Conservation (phyloP, 2,113 vertebrate genomes). For the Hippocampus comes region DNA sequence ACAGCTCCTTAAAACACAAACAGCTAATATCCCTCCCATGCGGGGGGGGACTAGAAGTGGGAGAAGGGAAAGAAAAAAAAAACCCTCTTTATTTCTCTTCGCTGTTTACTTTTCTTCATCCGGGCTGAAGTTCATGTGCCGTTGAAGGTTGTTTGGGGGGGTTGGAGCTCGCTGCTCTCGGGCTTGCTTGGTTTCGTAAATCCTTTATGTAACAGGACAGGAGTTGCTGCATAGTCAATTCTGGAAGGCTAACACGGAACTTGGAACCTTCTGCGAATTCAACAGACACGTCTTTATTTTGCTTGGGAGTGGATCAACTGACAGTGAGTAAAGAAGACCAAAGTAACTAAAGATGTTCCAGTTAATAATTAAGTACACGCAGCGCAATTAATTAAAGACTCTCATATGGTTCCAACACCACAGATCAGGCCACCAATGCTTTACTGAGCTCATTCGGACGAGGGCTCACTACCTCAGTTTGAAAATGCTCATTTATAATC, state of each 20-base stretch:
- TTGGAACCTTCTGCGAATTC: slow-evolving; percentile 14
- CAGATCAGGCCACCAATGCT: slow-evolving; percentile 18
- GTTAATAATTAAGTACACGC: slow-evolving; percentile 48
- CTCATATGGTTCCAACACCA: slow-evolving; percentile 35
- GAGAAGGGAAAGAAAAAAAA: slow-evolving; percentile 40
- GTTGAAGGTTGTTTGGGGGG: slow-evolving; percentile 61
- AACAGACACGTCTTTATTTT: slow-evolving; percentile 21
- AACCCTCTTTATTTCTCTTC: slow-evolving; percentile 58
- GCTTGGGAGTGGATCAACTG: slow-evolving; percentile 14
- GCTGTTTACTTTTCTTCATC: slow-evolving; percentile 59
- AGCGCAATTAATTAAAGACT: slow-evolving; percentile 68
- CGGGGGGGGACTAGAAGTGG: slow-evolving; percentile 56
- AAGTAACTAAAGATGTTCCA: slow-evolving; percentile 37
- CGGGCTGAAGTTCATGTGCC: slow-evolving; percentile 52
- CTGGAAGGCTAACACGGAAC: slow-evolving; percentile 9
- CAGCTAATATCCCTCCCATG: slow-evolving; percentile 74
- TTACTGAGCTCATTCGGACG: slow-evolving; percentile 50
- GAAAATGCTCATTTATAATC: slow-evolving; percentile 1
- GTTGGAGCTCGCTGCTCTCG: slow-evolving; percentile 34
- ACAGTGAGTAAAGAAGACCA: slow-evolving; percentile 27
- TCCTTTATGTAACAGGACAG: slow-evolving; percentile 34
- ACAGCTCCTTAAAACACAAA: slow-evolving; percentile 97
- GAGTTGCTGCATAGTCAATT: slow-evolving; percentile 26
- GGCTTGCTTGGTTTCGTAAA: slow-evolving; percentile 33
- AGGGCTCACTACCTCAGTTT: slow-evolving; percentile 38